Conservation (phyloP, 1,140 invertebrate genomes). For the Philopotamus ludificatus region DNA sequence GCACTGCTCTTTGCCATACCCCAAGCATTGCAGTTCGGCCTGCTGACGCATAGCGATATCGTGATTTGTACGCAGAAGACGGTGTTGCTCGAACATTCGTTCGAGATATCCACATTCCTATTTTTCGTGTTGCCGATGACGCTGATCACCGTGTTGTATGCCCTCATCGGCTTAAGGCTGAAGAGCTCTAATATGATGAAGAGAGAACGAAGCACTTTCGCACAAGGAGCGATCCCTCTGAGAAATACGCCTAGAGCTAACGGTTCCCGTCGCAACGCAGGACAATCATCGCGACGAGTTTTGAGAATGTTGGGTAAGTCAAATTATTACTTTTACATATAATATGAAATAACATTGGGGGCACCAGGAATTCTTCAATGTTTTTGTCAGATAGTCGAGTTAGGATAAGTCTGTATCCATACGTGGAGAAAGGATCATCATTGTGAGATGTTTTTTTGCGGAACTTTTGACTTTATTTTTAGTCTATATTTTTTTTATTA, state of each 20-base stretch:
- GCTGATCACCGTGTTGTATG: slow-evolving; percentile 79
- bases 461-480: no score
- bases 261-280: slow-evolving; percentile 40
- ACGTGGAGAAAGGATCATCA: no score
- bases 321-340: slow-evolving; percentile 1
- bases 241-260: slow-evolving; percentile 3
- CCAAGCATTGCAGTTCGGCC: slow-evolving; percentile 71
- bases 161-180: slow-evolving; percentile 77
- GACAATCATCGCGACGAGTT: slow-evolving; percentile 57
- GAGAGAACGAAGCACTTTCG: slow-evolving; percentile 12
- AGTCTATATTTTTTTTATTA: no score
- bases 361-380: no score
- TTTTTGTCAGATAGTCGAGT: no score
- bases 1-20: slow-evolving; percentile 76
- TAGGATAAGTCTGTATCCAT: no score
- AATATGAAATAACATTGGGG: no score
- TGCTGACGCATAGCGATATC: slow-evolving; percentile 53
- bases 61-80: slow-evolving; percentile 61
- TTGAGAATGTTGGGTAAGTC: slow-evolving; percentile 62
- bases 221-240: slow-evolving; percentile 8
- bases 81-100: slow-evolving; percentile 69
- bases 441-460: no score
- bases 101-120: slow-evolving; percentile 79
- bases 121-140: slow-evolving; percentile 87
- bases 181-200: slow-evolving; percentile 61